Base-by-base conservation (phyloP, 2,888 invertebrate species). In the Ernsta delagoae region DNA sequence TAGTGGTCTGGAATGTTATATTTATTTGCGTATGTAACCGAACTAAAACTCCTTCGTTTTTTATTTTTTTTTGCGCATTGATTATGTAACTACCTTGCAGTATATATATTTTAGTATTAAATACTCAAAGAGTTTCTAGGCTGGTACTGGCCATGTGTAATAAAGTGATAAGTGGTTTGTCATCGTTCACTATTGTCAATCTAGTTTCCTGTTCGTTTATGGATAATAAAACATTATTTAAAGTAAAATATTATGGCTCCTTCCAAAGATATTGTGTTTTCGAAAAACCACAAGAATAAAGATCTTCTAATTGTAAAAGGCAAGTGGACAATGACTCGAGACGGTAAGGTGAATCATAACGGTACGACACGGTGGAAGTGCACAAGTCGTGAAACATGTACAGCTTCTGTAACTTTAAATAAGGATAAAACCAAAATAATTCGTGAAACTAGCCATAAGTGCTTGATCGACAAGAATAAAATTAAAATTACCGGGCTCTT, bases 351-450 rank as follows among this genome's bases (percentile, higher is more conserved):
- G 31, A 54, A 54, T 54, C 54, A 54, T 54, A 31, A 31, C 54
- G 54, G 54, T 54, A 54, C 54, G 54, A 65, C 70, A 48, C 65
- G 70, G 45, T 70, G 62, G 56, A 70, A 65, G 48, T 70, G 70
- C 48, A 65, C 48, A 59, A 4, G 62, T 61, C 65, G 65, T 31
- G 56, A 70, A 54, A 59, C 43, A 63, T 70, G 70, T 70, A 66
- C 66, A 11, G 70, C 70, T 48, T 66, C 70, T 7, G 70, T 71
- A 16, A 68, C 68, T n/a, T 50, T 68, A 41, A 65, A 48, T 39
- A 56, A 9, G 64, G 66, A 71, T 54, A 59, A 63, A 68, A 60
- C 56, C 24, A 65, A 68, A 64, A 68, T 71, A 67, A 53, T 67
- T 56, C 68, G 71, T 54, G 60, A 68, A 64, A 57, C 67, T 24